Evolutionary conservation across 2,888 invertebrate genomes (phyloP).

Genomic region (Spatulosminthurus flaviceps): DNA sequence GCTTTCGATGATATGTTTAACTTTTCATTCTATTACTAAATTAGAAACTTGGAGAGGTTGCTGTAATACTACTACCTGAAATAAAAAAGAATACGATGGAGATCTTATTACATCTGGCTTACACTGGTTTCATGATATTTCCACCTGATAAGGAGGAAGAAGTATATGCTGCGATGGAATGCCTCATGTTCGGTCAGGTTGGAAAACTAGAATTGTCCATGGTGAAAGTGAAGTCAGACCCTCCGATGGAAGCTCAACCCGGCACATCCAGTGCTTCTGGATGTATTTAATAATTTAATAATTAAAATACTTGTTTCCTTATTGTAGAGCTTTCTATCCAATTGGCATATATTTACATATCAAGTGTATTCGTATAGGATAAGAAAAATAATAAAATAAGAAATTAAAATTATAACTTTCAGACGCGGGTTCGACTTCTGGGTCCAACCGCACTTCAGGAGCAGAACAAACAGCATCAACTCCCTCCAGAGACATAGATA

Average conservation of each 20-base stretch:
- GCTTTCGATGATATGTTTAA: too few relatives aligned
- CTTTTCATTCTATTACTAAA: neutral
- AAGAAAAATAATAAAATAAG: too few relatives aligned
- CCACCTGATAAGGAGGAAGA: constrained; percentile 50
- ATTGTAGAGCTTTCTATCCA: too few relatives aligned
- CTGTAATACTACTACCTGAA: constrained; percentile 57
- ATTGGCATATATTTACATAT: too few relatives aligned
- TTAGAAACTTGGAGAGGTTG: constrained; percentile 55
- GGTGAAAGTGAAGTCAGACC: constrained; percentile 11
- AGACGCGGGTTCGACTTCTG: neutral
- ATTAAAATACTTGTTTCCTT: too few relatives aligned
- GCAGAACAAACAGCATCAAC: neutral
- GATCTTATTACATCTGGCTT: constrained; percentile 53
- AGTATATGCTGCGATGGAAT: constrained; percentile 52
- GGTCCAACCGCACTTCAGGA: too few relatives aligned
- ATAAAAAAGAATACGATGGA: constrained; percentile 53
- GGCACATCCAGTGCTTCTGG: neutral
- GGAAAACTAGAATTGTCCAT: constrained; percentile 45
- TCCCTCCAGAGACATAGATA: neutral
- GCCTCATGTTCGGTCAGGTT: constrained; percentile 50
- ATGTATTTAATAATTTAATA: too few relatives aligned
- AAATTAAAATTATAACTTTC: too few relatives aligned
- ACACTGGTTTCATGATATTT: constrained; percentile 56
- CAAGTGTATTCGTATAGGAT: too few relatives aligned
- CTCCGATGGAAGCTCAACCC: neutral